Evolutionary conservation across 2,797 vertebrate genomes (phyloP), one percentile per base, ranked within the genome.

Genomic region (Hyperoplus lanceolatus): DNA sequence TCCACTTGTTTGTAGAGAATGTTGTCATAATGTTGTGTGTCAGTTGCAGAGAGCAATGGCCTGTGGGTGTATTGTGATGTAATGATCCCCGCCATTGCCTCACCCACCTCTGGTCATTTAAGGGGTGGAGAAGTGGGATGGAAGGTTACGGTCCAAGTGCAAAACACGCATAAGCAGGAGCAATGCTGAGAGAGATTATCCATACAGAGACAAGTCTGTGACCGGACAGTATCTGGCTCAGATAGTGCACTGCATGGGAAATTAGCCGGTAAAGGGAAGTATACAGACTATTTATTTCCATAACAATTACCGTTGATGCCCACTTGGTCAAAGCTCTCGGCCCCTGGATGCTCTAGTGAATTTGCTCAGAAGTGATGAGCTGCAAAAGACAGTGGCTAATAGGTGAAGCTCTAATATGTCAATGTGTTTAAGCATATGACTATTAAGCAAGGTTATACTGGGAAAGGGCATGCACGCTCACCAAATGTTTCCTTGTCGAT

Each of bases 41-140:
- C 95, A 96, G 91, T 81, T 81, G 86, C 92, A 61, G 84, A 91
- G 90, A 83, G 84, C 90, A 75, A 80, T 93, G 89, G 89, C 93
- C 81, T 71, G 48, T n/a, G 82, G 92, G 84, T 79, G 18, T 66
- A 91, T 80, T 90, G 82, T 93, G 92, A 89, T 93, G 92, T 85
- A 86, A 92, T 91, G 85, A 93, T 93, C 91, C 93, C 86, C 92
- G 81, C 89, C 84, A 80, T 90, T 74, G 83, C 87, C 89, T 92
- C 81, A 92, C 87, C 74, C 87, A 88, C 83, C 83, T 80, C 73
- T 36, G 38, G 84, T 79, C 82, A 76, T 72, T 80, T 65, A 66
- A 73, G 80, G n/a, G 63, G 60, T 29, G 29, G 60, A 87, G 75
- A 82, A 73, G 60, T 29, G 69, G 80, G 72, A 85, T 70, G 70